These are phyloP conservation scores for Drosophila orosa DNA, from an alignment of 1,140 invertebrate species.

Conservation along the genomic window DNA sequence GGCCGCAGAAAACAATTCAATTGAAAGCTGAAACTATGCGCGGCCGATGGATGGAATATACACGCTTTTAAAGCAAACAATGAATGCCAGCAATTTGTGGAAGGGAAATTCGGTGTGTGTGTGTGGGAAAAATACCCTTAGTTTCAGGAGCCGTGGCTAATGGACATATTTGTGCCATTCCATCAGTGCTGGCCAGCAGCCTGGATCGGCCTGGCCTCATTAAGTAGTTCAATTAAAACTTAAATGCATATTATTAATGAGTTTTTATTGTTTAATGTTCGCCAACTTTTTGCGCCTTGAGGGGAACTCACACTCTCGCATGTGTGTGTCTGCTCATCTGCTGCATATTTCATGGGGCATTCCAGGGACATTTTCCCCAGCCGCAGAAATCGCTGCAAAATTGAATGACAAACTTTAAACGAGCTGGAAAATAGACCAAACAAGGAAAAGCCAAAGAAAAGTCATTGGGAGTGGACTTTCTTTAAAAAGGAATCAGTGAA, in stretches of 20 bases:
- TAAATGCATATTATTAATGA: slow-evolving; percentile 82
- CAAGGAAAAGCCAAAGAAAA: slow-evolving; percentile 10
- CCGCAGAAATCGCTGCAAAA: slow-evolving; percentile 12
- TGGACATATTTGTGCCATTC: slow-evolving; percentile 58
- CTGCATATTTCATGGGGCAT: slow-evolving; percentile 68
- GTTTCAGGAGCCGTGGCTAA: slow-evolving; percentile 20
- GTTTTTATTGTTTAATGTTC: slow-evolving; percentile 78
- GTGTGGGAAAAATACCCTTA: slow-evolving; percentile 22
- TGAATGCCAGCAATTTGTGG: slow-evolving; percentile 14
- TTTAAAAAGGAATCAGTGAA: not conserved
- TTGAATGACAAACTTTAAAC: slow-evolving; percentile 50
- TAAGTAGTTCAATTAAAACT: slow-evolving; percentile 82
- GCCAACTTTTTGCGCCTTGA: slow-evolving; percentile 56
- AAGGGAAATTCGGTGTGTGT: slow-evolving; percentile 11
- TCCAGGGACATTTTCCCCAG: slow-evolving; percentile 27
- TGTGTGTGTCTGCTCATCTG: slow-evolving; percentile 9
- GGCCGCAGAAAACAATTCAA: slow-evolving; percentile 61
- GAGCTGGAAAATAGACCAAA: slow-evolving; percentile 15
- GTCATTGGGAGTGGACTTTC: not conserved
- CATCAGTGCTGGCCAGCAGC: slow-evolving; percentile 19
- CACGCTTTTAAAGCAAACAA: slow-evolving; percentile 41
- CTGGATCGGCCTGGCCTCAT: slow-evolving; percentile 51
- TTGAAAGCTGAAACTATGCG: slow-evolving; percentile 67
- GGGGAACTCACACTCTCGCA: slow-evolving; percentile 13
- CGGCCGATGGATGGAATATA: slow-evolving; percentile 9